Evolutionary conservation across 2,888 invertebrate species (phyloP).

Genomic region (Amphipoea oculea): DNA sequence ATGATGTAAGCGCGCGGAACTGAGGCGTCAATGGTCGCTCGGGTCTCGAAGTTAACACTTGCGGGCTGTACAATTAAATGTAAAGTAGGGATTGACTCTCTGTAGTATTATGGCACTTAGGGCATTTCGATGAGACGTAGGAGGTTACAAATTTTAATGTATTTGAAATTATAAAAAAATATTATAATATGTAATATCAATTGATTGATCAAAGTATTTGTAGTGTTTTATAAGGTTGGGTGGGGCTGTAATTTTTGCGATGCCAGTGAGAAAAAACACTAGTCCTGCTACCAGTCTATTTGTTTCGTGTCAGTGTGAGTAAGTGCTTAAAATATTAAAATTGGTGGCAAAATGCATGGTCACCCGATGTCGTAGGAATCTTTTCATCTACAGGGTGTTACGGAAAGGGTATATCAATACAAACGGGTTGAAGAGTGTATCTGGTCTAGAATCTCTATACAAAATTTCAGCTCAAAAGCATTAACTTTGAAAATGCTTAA

Average conservation of each 20-base stretch:
- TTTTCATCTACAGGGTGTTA: too few species aligned
- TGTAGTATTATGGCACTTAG: slow-evolving; percentile 77
- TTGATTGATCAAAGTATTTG: slow-evolving; percentile 79
- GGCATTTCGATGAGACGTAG: slow-evolving; percentile 74
- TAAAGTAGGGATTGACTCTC: slow-evolving; percentile 77
- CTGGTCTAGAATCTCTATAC: too few species aligned
- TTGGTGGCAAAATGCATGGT: background rate
- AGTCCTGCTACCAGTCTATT: background rate
- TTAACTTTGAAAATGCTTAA: too few species aligned
- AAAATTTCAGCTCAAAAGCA: too few species aligned
- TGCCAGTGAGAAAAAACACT: slow-evolving; percentile 14
- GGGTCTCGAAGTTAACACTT: background rate
- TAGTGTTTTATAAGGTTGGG: slow-evolving; percentile 82
- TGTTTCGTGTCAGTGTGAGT: slow-evolving; percentile 4
- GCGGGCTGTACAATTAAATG: slow-evolving; percentile 37
- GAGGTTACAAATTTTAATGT: slow-evolving; percentile 68
- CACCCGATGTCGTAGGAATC: background rate
- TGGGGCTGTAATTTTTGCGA: slow-evolving; percentile 69
- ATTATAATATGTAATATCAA: slow-evolving; percentile 65
- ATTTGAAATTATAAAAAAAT: slow-evolving; percentile 66
- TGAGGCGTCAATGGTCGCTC: background rate
- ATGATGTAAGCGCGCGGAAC: background rate
- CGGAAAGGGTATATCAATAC: too few species aligned
- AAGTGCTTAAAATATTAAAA: background rate
- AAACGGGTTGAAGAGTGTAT: too few species aligned